Evolutionary conservation across 2,888 invertebrate genomes (phyloP).

Genomic region (Thalpophila matura): DNA sequence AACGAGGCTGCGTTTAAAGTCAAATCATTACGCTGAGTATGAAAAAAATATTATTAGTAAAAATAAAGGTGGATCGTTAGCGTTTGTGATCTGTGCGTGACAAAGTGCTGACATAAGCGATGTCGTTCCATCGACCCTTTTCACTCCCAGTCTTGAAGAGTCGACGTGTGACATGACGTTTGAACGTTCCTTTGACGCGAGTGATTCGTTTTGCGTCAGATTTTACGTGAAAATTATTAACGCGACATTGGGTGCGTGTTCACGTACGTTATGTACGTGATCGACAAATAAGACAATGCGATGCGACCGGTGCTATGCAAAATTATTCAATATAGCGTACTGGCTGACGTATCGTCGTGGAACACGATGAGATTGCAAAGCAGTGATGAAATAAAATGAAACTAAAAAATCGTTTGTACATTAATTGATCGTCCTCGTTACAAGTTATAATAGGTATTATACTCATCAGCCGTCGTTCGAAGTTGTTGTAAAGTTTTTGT

Average conservation of each 20-base stretch:
- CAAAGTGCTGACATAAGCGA: slow-evolving; percentile 79
- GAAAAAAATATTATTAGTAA: slow-evolving; percentile 54
- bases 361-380: too few relatives aligned
- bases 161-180: slow-evolving; percentile 53
- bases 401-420: too few relatives aligned
- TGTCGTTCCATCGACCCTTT: slow-evolving; percentile 76
- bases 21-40: slow-evolving; percentile 55
- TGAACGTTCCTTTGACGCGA: slow-evolving; percentile 46
- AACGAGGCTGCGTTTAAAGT: slow-evolving; percentile 22
- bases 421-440: too few relatives aligned
- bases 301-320: not conserved
- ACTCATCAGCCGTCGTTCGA: not conserved
- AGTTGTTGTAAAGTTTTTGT: slow-evolving; percentile 33
- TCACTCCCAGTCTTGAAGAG: slow-evolving; percentile 62
- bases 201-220: slow-evolving; percentile 47
- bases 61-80: slow-evolving; percentile 73
- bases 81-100: slow-evolving; percentile 72
- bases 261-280: slow-evolving; percentile 5
- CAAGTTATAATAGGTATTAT: too few relatives aligned
- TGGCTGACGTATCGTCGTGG: too few relatives aligned
- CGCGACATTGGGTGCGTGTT: slow-evolving; percentile 11
- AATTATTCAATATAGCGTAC: not conserved
- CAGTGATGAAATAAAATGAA: too few relatives aligned
- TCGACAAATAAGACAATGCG: not conserved
- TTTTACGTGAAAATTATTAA: slow-evolving; percentile 48